Evolutionary conservation across 2,888 invertebrate genomes (phyloP).

Genomic region (Campopleginae sp.): DNA sequence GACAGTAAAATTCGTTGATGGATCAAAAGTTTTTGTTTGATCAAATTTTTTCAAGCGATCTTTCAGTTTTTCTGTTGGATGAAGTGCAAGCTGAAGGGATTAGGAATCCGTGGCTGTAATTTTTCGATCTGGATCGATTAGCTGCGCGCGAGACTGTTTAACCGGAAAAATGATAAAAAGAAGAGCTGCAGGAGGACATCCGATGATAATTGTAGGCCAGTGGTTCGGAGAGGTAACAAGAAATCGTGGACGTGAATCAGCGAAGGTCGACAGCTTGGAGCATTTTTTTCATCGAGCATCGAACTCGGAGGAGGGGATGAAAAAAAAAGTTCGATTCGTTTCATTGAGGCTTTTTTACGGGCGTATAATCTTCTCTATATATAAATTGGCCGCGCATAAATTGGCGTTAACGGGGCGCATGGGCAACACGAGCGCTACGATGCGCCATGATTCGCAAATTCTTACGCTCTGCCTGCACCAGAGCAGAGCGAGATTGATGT

Average conservation of each 20-base stretch:
- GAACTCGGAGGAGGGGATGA: not conserved
- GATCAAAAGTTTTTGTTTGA: no score
- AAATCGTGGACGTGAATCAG: constrained; percentile 35
- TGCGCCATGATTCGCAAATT: constrained; percentile 61
- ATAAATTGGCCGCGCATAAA: constrained; percentile 60
- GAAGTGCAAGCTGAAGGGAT: not conserved
- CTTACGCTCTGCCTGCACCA: constrained; percentile 41
- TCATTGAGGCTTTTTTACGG: constrained; percentile 48
- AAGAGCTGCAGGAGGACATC: constrained; percentile 28
- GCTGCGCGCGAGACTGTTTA: constrained; percentile 37
- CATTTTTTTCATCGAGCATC: constrained; percentile 11
- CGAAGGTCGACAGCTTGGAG: constrained; percentile 18
- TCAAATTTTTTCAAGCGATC: not conserved
- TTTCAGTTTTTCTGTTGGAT: constrained; percentile 15
- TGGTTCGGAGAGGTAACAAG: constrained; percentile 35
- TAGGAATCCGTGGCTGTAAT: not conserved
- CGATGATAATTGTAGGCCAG: constrained; percentile 55
- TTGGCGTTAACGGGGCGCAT: constrained; percentile 58
- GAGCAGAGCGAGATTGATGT: constrained; percentile 29
- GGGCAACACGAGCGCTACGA: constrained; percentile 39
- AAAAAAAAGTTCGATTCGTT: constrained; percentile 58
- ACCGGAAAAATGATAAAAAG: constrained; percentile 30
- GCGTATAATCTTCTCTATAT: constrained; percentile 58
- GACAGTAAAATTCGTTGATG: no score
- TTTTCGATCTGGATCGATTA: constrained; percentile 40